These are phyloP conservation scores for Hypolimnas misippus DNA, from an alignment of 2,888 invertebrate genomes.

Conservation along the genomic window DNA sequence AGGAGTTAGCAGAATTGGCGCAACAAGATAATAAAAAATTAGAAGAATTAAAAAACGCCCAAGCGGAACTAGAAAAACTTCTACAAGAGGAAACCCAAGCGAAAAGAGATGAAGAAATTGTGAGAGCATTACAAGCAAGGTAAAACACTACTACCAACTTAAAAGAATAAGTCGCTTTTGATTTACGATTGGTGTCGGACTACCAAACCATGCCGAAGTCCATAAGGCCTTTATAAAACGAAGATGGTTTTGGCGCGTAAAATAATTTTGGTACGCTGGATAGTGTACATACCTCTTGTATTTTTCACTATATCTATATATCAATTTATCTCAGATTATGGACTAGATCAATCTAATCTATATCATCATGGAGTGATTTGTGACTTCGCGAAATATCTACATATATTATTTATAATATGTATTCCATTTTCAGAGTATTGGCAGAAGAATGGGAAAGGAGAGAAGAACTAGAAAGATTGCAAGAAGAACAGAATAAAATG, in stretches of 20 bases:
- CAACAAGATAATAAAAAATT: slow-evolving; percentile 89
- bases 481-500: slow-evolving; percentile 89
- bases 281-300: too few species aligned
- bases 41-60: slow-evolving; percentile 88
- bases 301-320: too few species aligned
- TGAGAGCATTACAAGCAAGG: slow-evolving; percentile 87
- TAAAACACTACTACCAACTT: too few species aligned
- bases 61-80: slow-evolving; percentile 87
- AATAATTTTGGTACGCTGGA: too few species aligned
- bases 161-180: slow-evolving; percentile 5
- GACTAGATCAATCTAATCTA: too few species aligned
- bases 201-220: too few species aligned
- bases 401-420: too few species aligned
- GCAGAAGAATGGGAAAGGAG: slow-evolving; percentile 93
- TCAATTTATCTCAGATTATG: too few species aligned
- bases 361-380: too few species aligned
- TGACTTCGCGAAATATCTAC: too few species aligned
- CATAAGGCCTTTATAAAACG: background rate
- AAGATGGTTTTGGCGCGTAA: too few species aligned
- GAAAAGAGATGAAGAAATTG: slow-evolving; percentile 93
- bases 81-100: slow-evolving; percentile 93
- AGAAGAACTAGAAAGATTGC: slow-evolving; percentile 91
- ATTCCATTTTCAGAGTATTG: slow-evolving; percentile 85
- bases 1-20: slow-evolving; percentile 87
- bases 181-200: too few species aligned